Conservation (phyloP, 2,113 vertebrate species). For the Archilochus colubris region DNA sequence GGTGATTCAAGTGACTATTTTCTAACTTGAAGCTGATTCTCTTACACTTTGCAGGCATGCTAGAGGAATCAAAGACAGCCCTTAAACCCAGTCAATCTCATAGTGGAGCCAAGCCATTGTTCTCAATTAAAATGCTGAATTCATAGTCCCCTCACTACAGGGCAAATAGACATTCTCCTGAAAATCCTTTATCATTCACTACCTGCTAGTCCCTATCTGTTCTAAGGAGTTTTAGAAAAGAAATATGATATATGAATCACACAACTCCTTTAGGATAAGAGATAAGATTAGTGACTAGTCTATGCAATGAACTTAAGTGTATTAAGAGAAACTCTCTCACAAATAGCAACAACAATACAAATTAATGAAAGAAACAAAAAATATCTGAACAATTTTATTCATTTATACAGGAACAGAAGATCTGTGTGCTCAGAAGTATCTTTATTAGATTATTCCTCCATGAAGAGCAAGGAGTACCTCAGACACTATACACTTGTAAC, state of each 20-base stretch:
- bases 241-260: background rate
- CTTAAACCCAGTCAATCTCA: background rate
- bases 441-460: background rate
- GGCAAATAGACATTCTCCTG: background rate
- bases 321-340: background rate
- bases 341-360: background rate
- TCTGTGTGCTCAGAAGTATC: background rate
- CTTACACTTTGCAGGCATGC: background rate
- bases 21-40: background rate
- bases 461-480: background rate
- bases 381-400: background rate
- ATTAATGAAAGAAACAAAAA: background rate
- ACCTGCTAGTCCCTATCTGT: background rate
- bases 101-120: background rate
- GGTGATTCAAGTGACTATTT: background rate
- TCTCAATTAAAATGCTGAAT: background rate
- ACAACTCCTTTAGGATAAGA: background rate
- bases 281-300: background rate
- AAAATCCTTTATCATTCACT: background rate
- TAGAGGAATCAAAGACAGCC: background rate
- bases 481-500: background rate
- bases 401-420: background rate
- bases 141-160: background rate
- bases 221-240: background rate
- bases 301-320: background rate